Evolutionary conservation across 2,113 vertebrate species (phyloP).

Genomic region (Daubentonia madagascariensis): DNA sequence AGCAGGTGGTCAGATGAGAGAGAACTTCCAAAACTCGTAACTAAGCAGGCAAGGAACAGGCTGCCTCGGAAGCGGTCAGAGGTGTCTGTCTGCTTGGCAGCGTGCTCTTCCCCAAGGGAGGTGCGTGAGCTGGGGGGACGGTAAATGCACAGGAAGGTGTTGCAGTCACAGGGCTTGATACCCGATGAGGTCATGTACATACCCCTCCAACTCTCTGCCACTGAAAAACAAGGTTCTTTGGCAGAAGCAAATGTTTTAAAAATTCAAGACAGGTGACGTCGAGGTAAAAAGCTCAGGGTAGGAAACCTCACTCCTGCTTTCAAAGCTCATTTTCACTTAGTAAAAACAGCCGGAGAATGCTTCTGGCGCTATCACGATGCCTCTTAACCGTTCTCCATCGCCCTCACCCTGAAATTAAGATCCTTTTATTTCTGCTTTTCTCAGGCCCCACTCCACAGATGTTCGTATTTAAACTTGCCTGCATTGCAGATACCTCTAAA

Average conservation of each 20-base stretch:
- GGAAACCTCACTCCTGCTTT: neutral
- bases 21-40: neutral
- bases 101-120: rapidly evolving
- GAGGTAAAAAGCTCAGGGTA: rapidly evolving
- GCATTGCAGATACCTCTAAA: neutral
- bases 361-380: rapidly evolving
- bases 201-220: rapidly evolving
- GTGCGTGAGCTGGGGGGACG: rapidly evolving
- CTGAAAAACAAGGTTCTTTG: rapidly evolving
- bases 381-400: rapidly evolving
- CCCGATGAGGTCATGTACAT: rapidly evolving
- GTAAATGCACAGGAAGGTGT: rapidly evolving
- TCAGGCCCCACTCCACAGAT: neutral
- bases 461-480: neutral
- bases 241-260: too few species aligned
- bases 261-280: neutral
- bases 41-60: too few species aligned
- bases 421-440: neutral
- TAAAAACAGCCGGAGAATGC: neutral
- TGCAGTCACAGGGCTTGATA: rapidly evolving
- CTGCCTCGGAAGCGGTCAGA: neutral
- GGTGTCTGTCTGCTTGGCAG: rapidly evolving
- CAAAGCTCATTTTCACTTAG: neutral
- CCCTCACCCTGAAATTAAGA: neutral
- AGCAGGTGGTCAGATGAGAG: rapidly evolving